A percentile compares a stretch with the other conserved stretches of the same genome.
Evolutionary conservation across 2,888 invertebrate genomes (phyloP).

Genomic region (Holacanthella duospinosa): DNA sequence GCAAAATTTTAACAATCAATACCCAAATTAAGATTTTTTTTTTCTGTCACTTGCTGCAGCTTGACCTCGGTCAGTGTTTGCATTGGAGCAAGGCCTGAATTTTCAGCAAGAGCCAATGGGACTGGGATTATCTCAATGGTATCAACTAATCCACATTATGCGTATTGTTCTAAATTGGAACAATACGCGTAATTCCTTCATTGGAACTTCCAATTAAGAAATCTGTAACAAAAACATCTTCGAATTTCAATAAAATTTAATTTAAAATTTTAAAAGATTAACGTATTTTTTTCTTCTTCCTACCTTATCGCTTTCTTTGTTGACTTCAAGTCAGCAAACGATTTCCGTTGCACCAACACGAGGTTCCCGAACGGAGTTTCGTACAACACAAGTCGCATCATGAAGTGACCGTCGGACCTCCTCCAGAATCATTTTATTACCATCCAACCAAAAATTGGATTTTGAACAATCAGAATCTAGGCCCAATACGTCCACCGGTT

Average conservation of each 20-base stretch:
- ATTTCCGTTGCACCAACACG: conserved; percentile 90
- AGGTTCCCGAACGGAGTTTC: conserved; percentile 58
- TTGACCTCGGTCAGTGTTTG: conserved; percentile 83
- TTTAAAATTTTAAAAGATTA: neutral
- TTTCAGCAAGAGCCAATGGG: conserved; percentile 92
- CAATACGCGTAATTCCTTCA: too few species aligned
- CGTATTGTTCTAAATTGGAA: too few species aligned
- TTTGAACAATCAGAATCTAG: conserved; percentile 94
- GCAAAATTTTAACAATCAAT: conserved; percentile 89
- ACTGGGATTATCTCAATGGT: conserved; percentile 93
- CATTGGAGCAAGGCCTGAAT: conserved; percentile 86
- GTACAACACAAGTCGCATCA: conserved; percentile 62
- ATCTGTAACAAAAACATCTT: conserved; percentile 43
- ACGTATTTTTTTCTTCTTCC: conserved; percentile 37
- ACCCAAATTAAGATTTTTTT: conserved; percentile 76
- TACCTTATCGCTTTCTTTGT: conserved; percentile 74
- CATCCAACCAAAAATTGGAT: conserved; percentile 83
- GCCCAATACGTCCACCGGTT: conserved; percentile 96
- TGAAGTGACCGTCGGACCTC: conserved; percentile 55
- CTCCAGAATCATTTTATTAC: conserved; percentile 62
- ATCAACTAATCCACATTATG: conserved; percentile 88
- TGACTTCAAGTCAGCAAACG: conserved; percentile 83
- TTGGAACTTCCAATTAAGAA: conserved; percentile 74
- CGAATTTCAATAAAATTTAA: too few species aligned
- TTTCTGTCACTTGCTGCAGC: conserved; percentile 72